Evolutionary conservation across 2,113 vertebrate genomes (phyloP), one percentile per base, ranked within the genome.

Genomic region (Callopanchax toddi): DNA sequence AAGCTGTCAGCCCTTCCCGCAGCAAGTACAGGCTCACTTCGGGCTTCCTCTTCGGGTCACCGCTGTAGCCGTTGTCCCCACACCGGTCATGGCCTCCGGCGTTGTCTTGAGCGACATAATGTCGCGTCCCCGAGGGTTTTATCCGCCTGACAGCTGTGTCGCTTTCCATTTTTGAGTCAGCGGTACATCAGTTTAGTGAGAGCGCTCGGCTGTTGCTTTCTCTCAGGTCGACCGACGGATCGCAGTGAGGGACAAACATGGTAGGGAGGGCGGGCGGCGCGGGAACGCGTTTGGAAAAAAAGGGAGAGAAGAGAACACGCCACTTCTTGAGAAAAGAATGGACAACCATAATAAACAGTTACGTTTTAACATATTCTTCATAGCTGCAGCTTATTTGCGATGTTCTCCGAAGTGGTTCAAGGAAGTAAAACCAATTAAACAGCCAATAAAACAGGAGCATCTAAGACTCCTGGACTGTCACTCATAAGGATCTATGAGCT

Each of bases 141-240:
- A 89, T 64, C 79, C 92, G 89, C 71, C 92, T 73, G 60, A 93
- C 53, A 9, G 91, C 61, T 52, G 86, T 90, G 70, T 92, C 92
- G 64, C 82, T 89, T 77, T 93, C 92, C 92, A 93, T 93, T 48
- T 85, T 86, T 54, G 34, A 74, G 83, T 42, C 70, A 79, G 67
- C 43, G 26, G 72, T 52, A 74, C 72, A 84, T 85, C 78, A 61
- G 79, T 74, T 53, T 62, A 36, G 43, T 36, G 21, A 57, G 53
- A 66, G 62, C 62, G 52, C 58, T 36, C 40, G 5, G 40, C 36
- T 13, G 59, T 46, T 60, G 58, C 43, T 34, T 49, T 11, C 8
- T 2, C 22, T 12, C 44, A 46, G 40, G 40, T 43, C 23, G 37
- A 39, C 12, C 16, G 48, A 92, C 88, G 88, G 88, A 58, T 60